Base-by-base conservation (phyloP, 2,888 invertebrate genomes). In the Lasioglossum leucozonium region DNA sequence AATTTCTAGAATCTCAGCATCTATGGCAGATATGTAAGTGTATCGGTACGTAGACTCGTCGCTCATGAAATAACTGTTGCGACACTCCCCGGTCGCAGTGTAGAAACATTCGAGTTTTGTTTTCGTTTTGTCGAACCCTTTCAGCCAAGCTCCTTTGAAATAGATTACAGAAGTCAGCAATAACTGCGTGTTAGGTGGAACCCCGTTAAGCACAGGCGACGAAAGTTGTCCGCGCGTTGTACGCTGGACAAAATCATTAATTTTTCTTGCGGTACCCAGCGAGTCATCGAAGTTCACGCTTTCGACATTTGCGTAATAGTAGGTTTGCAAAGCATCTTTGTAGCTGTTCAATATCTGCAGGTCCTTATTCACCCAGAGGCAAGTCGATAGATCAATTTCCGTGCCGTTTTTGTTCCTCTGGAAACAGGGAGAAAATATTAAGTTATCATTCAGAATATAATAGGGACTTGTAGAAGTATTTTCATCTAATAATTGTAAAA, bases 81-180 rank as follows among this genome's bases (percentile, higher is more conserved):
- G 95, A 92, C 97, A 97, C 88, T 96, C 96, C 0, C 95, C 95
- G 69, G 95, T 96, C 18, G 96, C 96, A 82, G 96, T 95, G 92
- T 96, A 96, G 95, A 98, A 98, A 84, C 97, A 96, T 58, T 96
- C 96, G 2, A 95, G 92, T 77, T 91, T 92, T 0, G 97, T 97
- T 30, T 93, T 90, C 4, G 92, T 93, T 18, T 94, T 93, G 84
- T 97, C 96, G 93, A 98, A 98, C 0, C 97, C 95, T 42, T 96
- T 95, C 85, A 96, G 96, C 98, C 98, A 98, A 18, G 96, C 96
- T n/a, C 97, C 97, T 87, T 97, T 97, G 95, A 97, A 98, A 94
- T 97, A 97, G 91, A 98, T 95, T 0, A 97, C 97, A 91, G 98
- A 98, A 90, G 97, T 97, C 73, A 98, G 95, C 51, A 98, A 94